These are phyloP conservation scores for Heliothis peltigera DNA, from an alignment of 2,888 invertebrate species.

Conservation along the genomic window DNA sequence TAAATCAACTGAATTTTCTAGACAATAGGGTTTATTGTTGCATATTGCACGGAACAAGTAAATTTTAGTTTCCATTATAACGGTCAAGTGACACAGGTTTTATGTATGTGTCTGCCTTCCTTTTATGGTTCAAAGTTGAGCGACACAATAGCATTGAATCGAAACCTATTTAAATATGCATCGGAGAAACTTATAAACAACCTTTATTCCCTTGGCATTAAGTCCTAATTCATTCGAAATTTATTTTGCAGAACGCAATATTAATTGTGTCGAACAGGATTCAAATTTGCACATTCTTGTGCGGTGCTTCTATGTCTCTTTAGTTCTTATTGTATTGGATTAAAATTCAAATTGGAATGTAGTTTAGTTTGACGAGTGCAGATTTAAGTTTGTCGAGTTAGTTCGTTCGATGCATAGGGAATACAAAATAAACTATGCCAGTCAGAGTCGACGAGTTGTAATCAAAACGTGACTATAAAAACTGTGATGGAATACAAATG, in stretches of 20 bases:
- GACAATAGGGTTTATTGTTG: no score
- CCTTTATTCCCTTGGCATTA: conserved; percentile 44
- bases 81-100: conserved; percentile 2
- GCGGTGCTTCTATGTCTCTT: conserved; percentile 56
- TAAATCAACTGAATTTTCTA: no score
- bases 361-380: conserved; percentile 25
- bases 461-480: conserved; percentile 74
- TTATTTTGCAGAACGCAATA: conserved; percentile 33
- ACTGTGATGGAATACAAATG: conserved; percentile 72
- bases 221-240: conserved; percentile 52
- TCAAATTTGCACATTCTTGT: conserved; percentile 38
- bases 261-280: conserved; percentile 56
- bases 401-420: conserved; percentile 74
- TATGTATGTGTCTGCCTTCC: conserved; percentile 47
- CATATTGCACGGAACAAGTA: background rate
- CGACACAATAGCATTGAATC: conserved; percentile 68
- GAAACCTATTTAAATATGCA: conserved; percentile 49
- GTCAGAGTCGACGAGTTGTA: conserved; percentile 51
- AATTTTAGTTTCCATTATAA: conserved; percentile 1
- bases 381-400: conserved; percentile 56
- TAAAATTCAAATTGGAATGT: conserved; percentile 46
- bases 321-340: conserved; percentile 18
- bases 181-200: conserved; percentile 30
- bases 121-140: conserved; percentile 78
- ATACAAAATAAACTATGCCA: conserved; percentile 69